These are phyloP conservation scores for Nasalis larvatus DNA, from an alignment of 2,113 vertebrate genomes.

Conservation along the genomic window DNA sequence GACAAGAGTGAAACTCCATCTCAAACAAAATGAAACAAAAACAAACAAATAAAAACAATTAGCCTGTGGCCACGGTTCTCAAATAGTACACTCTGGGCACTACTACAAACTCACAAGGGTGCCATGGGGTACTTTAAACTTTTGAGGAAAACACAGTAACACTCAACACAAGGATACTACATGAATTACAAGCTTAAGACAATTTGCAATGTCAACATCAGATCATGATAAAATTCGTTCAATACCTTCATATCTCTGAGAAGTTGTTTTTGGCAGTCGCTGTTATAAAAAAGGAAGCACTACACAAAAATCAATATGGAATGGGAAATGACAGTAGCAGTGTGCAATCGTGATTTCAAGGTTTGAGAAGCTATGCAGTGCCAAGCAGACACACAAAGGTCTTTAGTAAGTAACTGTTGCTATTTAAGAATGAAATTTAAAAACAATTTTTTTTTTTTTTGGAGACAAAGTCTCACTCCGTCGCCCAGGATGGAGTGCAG, in stretches of 20 bases:
- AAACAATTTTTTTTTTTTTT: no score
- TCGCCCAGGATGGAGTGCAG: no score
- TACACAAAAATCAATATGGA: neutral
- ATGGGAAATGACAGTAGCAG: neutral
- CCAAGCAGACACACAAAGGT: neutral
- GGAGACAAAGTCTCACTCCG: no score
- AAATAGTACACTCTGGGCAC: neutral
- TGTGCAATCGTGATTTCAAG: neutral
- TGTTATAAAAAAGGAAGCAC: neutral
- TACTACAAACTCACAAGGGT: neutral
- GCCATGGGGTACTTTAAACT: neutral
- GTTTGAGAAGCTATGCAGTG: neutral
- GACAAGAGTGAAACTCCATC: no score
- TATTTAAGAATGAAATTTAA: slow-evolving; percentile 15
- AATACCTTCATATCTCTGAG: neutral
- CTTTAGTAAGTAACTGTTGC: neutral
- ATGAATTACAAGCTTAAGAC: neutral
- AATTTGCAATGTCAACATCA: neutral
- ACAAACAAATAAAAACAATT: no score
- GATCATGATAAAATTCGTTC: neutral
- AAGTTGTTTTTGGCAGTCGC: neutral
- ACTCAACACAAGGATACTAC: neutral
- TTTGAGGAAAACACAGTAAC: neutral
- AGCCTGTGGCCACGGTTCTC: neutral
- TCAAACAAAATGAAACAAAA: no score